phyloP scores from a whole-genome alignment of 2,113 vertebrate species.

The Hemiscyllium ocellatum region DNA sequence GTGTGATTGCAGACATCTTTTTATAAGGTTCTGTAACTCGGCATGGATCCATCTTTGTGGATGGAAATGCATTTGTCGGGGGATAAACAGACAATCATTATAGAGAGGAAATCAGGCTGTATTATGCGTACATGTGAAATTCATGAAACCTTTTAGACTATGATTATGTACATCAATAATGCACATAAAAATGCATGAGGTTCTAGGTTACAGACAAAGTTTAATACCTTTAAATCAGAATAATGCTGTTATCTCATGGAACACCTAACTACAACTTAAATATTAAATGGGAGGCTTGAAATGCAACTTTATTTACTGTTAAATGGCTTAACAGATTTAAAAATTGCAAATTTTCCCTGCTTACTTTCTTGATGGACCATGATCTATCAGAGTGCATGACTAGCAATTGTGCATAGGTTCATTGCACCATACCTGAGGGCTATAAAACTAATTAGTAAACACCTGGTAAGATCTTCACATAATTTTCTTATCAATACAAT shows the following conservation, averaged over 20 bases:
- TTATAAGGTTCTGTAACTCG: background rate
- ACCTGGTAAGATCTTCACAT: background rate
- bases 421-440: background rate
- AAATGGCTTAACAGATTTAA: background rate
- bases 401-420: background rate
- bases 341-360: background rate
- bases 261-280: background rate
- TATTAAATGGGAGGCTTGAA: background rate
- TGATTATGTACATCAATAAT: background rate
- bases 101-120: background rate
- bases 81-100: background rate
- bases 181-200: background rate
- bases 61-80: background rate
- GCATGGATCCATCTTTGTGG: background rate
- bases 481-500: background rate
- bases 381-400: background rate
- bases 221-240: background rate
- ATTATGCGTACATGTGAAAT: background rate
- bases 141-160: background rate
- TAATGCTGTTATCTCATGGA: background rate
- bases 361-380: background rate
- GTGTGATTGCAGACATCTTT: no score
- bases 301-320: background rate
- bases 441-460: background rate
- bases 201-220: background rate